Evolutionary conservation across 2,797 vertebrate genomes (phyloP), one percentile per base, ranked within the genome.

Genomic region (Cyclura pinguis): DNA sequence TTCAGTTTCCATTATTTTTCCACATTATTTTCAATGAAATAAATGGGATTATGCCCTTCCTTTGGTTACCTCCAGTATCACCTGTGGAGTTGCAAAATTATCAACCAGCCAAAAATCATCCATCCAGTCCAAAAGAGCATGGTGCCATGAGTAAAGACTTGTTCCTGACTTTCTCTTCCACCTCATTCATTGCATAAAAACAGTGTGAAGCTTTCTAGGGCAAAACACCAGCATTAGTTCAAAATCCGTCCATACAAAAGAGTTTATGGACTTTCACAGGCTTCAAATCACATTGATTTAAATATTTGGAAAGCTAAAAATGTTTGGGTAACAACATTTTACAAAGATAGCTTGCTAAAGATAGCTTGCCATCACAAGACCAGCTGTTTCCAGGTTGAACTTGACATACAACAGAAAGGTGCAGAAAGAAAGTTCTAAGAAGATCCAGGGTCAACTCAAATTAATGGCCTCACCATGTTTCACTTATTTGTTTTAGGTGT

Each of bases 1-100:
- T 50, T 2, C 14, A 64, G 8, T 22, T 77, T 74, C 27, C 50
- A 84, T 59, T 67, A 73, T 86, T 86, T 76, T 38, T 73, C 84
- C 47, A 73, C 27, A 74, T 72, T 9, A 16, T 83, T 92, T 77
- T 59, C 82, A 83, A 35, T 78, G 32, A 50, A 64, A 10, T 73
- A 87, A 92, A 93, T 77, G n/a, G 91, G 42, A 64, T 80, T 47
- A 72, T 38, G n/a, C 67, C n/a, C 91, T 4, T 92, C 7, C 72
- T 52, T 27, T 2, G 1, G 6, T 14, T 35, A 8, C 64, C 80
- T 77, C 81, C 50, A 67, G 80, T 62, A 69, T 83, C 32, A 83
- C 29, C 10, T 69, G 29, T 32, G 67, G 32, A 67, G 35, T n/a
- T 90, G 32, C 10, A 55, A 47, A 38, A 74, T 9, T 16, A 32